phyloP scores from a whole-genome alignment of 2,797 vertebrate species.

The Sebastes flavidus region DNA sequence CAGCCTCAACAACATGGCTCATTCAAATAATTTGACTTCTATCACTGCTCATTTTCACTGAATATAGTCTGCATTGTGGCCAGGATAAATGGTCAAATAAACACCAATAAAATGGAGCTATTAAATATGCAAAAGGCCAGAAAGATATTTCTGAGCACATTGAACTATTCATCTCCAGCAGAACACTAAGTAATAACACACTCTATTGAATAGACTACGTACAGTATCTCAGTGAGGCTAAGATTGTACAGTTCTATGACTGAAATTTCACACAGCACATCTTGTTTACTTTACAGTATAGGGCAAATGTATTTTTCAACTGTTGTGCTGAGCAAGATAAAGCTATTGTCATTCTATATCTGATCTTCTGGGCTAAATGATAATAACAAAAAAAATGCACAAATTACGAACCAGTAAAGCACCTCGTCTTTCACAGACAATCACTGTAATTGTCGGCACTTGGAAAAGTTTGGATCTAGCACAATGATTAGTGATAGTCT shows the following conservation, averaged over 20 bases:
- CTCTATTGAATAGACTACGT: neutral
- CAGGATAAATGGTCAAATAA: neutral
- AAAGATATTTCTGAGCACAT: neutral
- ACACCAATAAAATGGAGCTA: neutral
- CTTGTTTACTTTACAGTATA: neutral
- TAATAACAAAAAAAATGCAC: neutral
- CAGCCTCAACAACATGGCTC: neutral
- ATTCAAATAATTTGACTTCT: neutral
- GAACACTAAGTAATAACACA: neutral
- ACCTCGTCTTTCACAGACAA: slow-evolving; percentile 43
- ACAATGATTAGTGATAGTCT: slow-evolving; percentile 62
- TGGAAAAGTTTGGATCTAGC: slow-evolving; percentile 60
- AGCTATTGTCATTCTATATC: neutral
- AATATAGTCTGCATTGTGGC: neutral
- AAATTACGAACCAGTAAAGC: slow-evolving; percentile 16
- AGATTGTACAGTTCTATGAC: neutral
- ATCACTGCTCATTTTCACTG: neutral
- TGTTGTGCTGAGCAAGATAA: neutral
- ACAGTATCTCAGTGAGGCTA: neutral
- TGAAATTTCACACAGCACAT: neutral
- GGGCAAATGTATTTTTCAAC: neutral
- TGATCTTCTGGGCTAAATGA: slow-evolving; percentile 5
- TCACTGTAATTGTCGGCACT: slow-evolving; percentile 61
- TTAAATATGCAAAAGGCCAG: neutral
- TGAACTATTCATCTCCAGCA: neutral